Evolutionary conservation across 2,888 invertebrate genomes (phyloP).

Genomic region (Dichetophora obliterata): DNA sequence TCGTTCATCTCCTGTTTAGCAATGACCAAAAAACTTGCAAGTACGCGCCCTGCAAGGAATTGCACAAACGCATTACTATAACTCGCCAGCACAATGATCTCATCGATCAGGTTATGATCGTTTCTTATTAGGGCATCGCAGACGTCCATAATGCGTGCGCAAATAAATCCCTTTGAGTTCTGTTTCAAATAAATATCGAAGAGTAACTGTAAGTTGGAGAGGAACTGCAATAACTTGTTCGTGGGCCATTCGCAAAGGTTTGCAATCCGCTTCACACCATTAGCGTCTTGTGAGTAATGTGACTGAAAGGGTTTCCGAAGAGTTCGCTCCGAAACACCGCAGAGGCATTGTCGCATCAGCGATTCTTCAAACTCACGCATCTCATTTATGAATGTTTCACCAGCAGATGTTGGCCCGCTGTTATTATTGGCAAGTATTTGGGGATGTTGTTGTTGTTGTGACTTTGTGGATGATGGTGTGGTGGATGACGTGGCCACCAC

Average conservation of each 20-base stretch:
- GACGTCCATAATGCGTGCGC: conserved; percentile 83
- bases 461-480: neutral
- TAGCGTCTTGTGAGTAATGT: conserved; percentile 70
- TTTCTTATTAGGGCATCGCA: conserved; percentile 85
- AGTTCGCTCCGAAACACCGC: conserved; percentile 80
- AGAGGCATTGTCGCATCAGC: conserved; percentile 83
- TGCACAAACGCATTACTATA: conserved; percentile 85
- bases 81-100: conserved; percentile 84
- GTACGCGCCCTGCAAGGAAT: conserved; percentile 83
- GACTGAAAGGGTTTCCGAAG: conserved; percentile 81
- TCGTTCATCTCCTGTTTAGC: conserved; percentile 86
- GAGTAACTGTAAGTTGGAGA: conserved; percentile 85
- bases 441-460: neutral
- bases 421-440: neutral
- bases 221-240: conserved; percentile 80
- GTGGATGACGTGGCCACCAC: neutral
- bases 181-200: conserved; percentile 89
- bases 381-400: conserved; percentile 48
- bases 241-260: conserved; percentile 76
- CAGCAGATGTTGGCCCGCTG: conserved; percentile 14
- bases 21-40: conserved; percentile 86
- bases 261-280: conserved; percentile 71
- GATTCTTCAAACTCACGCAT: conserved; percentile 69
- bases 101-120: conserved; percentile 86
- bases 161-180: conserved; percentile 84